Evolutionary conservation across 2,888 invertebrate species (phyloP).

Genomic region (Callosobruchus maculatus): DNA sequence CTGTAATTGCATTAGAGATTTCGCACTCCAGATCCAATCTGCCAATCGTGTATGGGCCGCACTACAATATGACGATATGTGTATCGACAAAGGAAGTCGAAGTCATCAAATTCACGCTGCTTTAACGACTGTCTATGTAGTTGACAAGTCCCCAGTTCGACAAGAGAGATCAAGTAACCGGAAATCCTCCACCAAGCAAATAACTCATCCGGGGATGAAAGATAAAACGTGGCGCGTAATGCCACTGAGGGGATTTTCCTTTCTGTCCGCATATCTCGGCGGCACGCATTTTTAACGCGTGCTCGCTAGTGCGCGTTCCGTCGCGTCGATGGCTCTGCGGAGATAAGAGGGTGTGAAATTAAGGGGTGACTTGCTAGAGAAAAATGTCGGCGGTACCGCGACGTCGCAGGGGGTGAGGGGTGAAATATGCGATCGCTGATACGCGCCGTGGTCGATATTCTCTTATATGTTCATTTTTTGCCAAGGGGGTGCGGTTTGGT

Average conservation of each 20-base stretch:
- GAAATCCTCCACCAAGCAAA: neutral
- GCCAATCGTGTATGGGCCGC: no score
- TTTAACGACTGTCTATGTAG: constrained; percentile 23
- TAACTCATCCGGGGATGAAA: neutral
- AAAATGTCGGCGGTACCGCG: neutral
- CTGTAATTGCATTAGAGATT: no score
- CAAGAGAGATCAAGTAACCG: constrained; percentile 2
- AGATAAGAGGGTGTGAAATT: constrained; percentile 14
- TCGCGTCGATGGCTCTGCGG: neutral
- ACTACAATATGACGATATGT: no score
- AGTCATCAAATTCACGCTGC: no score
- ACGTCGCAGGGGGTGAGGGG: neutral
- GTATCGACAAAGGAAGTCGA: constrained; percentile 11
- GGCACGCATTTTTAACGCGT: neutral
- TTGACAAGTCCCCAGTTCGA: neutral
- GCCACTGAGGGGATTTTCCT: neutral
- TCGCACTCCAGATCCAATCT: no score
- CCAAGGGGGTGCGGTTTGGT: no score
- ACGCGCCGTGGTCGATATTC: neutral
- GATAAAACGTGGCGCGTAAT: neutral
- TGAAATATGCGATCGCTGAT: neutral
- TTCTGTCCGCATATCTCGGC: neutral
- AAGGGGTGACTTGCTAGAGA: constrained; percentile 4
- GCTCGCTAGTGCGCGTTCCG: neutral
- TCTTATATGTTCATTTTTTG: neutral